A percentile compares a stretch with the other conserved stretches of the same genome.
These are phyloP conservation scores for Pachyuromys duprasi DNA, from an alignment of 2,797 vertebrate species.

Conservation along the genomic window DNA sequence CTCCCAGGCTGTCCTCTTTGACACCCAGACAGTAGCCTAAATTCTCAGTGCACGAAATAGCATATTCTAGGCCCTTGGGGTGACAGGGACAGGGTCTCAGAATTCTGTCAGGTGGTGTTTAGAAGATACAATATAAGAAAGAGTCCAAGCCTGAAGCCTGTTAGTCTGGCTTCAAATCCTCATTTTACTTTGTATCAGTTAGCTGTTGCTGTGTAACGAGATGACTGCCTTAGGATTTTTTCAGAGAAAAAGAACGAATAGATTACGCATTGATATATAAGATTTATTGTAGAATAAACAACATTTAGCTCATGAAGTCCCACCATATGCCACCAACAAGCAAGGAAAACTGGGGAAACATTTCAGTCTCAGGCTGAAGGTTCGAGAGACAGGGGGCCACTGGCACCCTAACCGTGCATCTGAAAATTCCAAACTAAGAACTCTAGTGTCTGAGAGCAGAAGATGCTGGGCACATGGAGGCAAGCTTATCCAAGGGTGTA, in stretches of 20 bases:
- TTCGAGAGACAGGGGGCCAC: not conserved
- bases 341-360: not conserved
- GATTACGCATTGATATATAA: not conserved
- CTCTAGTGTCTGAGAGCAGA: not conserved
- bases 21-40: not conserved
- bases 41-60: not conserved
- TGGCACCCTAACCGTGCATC: not conserved
- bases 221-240: not conserved
- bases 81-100: not conserved
- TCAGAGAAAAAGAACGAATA: not conserved
- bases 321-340: not conserved
- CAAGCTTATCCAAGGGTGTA: not conserved
- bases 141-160: not conserved
- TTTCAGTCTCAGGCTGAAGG: not conserved
- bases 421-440: not conserved
- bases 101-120: not conserved
- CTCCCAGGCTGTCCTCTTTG: not conserved
- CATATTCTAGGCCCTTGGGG: not conserved
- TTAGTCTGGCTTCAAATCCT: not conserved
- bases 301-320: not conserved
- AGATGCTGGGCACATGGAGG: not conserved
- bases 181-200: not conserved
- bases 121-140: not conserved
- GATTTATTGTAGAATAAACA: not conserved
- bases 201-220: not conserved